Evolutionary conservation across 2,113 vertebrate genomes (phyloP), one percentile per base, ranked within the genome.

Genomic region (Melanerpes aurifrons): DNA sequence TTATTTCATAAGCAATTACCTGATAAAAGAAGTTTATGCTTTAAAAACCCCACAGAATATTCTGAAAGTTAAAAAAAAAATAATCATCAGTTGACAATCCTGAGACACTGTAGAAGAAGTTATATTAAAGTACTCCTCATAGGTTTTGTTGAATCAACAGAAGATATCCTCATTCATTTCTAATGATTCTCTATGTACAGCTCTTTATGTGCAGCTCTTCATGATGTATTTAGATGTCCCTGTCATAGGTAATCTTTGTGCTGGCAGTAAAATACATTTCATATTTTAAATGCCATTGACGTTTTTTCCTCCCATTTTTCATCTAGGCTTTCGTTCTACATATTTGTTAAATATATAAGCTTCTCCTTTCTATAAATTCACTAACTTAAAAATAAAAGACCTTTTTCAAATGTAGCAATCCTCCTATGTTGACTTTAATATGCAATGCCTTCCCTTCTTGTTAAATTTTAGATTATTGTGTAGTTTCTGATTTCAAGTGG

Each of bases 181-280:
- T 78, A 86, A 73, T 3, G 3, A 74, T 66, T 56, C 8, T 69
- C 18, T 72, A 28, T 25, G 53, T 78, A 73, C 18, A 82, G 11
- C 22, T 77, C 31, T 83, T 87, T 71, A 74, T 28, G 31, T 59
- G 54, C 31, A 82, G 35, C 15, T 84, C 47, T 70, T 93, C 50
- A 16, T 90, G 67, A 84, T 84, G 45, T 82, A 72, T 84, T 94
- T 79, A 84, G 77, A 87, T 87, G 50, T 70, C 21, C 50, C 56
- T 93, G 81, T 82, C 89, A 93, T 29, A 94, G 70, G 8, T 90
- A 79, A 86, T 93, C 56, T 92, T 66, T 79, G 50, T 50, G 10
- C n/a, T 76, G 45, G 35, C 21, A 90, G 66, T 61, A 87, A 87
- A 92, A 89, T 57, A 28, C 2, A 9, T 85, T 70, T 95, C 9